phyloP scores from a whole-genome alignment of 2,113 vertebrate genomes.

The Anhinga rufa region DNA sequence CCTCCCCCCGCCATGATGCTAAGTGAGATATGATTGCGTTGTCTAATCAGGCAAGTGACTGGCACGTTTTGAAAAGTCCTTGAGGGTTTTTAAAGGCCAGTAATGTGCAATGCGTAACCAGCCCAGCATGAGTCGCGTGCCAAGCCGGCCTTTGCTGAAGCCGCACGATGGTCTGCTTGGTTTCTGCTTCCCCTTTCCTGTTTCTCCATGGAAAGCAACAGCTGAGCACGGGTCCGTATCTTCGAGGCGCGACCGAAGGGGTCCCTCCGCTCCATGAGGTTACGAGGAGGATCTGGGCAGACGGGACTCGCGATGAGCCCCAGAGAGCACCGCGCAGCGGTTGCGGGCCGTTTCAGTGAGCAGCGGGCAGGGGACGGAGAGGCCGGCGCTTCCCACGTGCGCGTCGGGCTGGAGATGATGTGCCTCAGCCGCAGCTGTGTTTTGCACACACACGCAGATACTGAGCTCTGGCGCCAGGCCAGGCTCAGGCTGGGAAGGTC shows the following conservation, averaged over 20 bases:
- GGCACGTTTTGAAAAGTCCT: background rate
- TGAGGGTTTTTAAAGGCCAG: background rate
- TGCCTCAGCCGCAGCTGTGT: background rate
- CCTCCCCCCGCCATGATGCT: background rate
- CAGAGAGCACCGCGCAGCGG: accelerated
- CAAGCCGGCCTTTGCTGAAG: background rate
- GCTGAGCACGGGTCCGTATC: background rate
- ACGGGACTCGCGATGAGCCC: background rate
- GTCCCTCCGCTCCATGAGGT: background rate
- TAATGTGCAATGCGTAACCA: background rate
- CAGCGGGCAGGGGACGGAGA: background rate
- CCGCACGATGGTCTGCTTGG: background rate
- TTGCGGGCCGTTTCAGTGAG: background rate
- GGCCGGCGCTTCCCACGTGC: background rate
- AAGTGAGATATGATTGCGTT: background rate
- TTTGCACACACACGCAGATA: background rate
- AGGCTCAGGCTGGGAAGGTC: background rate
- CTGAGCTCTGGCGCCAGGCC: background rate
- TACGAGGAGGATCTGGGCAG: background rate
- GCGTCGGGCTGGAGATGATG: background rate
- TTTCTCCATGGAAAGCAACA: background rate
- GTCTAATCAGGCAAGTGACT: slow-evolving; percentile 24
- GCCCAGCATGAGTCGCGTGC: background rate
- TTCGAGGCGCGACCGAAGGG: accelerated
- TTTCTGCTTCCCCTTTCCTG: background rate